Conservation (phyloP, 2,888 invertebrate genomes). For the Merodon equestris region DNA sequence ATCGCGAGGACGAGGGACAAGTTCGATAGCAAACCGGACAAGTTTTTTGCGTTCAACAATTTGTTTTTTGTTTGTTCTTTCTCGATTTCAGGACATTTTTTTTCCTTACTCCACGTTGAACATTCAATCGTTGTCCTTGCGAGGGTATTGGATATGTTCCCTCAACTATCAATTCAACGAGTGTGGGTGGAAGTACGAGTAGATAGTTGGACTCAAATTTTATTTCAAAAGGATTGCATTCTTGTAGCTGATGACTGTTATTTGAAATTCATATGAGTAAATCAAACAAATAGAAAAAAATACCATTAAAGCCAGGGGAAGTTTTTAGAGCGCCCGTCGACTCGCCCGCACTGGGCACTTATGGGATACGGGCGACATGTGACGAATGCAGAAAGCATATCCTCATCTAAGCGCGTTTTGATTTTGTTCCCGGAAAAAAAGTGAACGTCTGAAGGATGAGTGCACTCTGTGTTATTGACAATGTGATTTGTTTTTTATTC, state of each 20-base stretch:
- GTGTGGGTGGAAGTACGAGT: conserved; percentile 23
- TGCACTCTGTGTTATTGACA: too few relatives aligned
- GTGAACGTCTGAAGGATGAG: too few relatives aligned
- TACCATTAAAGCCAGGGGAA: not conserved
- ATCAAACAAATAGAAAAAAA: not conserved
- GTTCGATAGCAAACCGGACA: not conserved
- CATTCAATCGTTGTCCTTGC: conserved; percentile 32
- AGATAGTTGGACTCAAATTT: conserved; percentile 52
- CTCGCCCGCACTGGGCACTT: too few relatives aligned
- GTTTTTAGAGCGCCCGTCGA: conserved; percentile 29
- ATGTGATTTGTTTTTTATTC: too few relatives aligned
- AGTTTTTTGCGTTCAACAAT: conserved; percentile 1
- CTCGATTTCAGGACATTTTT: conserved; percentile 27
- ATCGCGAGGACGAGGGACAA: not conserved
- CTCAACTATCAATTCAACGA: conserved; percentile 2
- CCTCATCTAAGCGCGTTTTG: too few relatives aligned
- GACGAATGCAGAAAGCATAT: too few relatives aligned
- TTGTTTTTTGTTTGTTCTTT: conserved; percentile 45
- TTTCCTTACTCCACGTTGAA: conserved; percentile 14
- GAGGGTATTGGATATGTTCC: not conserved
- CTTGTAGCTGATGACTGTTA: conserved; percentile 52
- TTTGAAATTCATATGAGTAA: conserved; percentile 54
- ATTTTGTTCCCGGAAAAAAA: too few relatives aligned
- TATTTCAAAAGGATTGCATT: conserved; percentile 45
- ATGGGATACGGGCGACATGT: too few relatives aligned